Conservation (phyloP, 1,140 invertebrate species). For the Chlorops oryzae region DNA sequence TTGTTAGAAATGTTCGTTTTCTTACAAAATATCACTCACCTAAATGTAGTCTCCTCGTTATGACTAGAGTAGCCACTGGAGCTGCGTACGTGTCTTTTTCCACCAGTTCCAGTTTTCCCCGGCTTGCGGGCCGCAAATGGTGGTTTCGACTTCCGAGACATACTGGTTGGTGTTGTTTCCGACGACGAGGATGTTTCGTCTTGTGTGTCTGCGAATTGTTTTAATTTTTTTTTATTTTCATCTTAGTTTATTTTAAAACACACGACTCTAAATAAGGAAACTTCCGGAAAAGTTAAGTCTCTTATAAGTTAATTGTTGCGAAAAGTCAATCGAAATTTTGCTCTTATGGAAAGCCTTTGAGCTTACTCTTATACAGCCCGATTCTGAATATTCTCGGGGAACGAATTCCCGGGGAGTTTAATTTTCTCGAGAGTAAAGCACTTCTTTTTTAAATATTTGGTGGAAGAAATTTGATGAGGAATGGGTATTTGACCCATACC, state of each 20-base stretch:
- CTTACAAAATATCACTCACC: slow-evolving; percentile 47
- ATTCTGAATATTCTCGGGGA: too few relatives aligned
- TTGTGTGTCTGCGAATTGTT: slow-evolving; percentile 49
- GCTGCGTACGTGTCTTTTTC: slow-evolving; percentile 61
- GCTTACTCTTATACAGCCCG: too few relatives aligned
- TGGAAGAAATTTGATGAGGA: too few relatives aligned
- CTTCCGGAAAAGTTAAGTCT: too few relatives aligned
- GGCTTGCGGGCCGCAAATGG: slow-evolving; percentile 58
- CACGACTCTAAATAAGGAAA: neutral
- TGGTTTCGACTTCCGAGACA: slow-evolving; percentile 60
- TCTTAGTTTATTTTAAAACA: neutral
- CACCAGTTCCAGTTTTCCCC: slow-evolving; percentile 49
- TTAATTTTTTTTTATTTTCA: neutral
- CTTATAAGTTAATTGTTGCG: too few relatives aligned
- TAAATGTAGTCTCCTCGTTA: slow-evolving; percentile 75
- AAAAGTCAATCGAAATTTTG: too few relatives aligned
- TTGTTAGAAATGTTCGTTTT: neutral
- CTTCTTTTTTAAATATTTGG: too few relatives aligned
- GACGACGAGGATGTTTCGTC: slow-evolving; percentile 68
- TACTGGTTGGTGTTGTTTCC: slow-evolving; percentile 60
- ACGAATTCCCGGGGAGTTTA: too few relatives aligned
- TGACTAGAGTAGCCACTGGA: slow-evolving; percentile 71
- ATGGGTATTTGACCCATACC: too few relatives aligned
- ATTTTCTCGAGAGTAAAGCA: too few relatives aligned
- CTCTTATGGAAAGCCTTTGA: too few relatives aligned